Conservation (phyloP, 2,888 invertebrate species). For the Ryuthela nishihirai region DNA sequence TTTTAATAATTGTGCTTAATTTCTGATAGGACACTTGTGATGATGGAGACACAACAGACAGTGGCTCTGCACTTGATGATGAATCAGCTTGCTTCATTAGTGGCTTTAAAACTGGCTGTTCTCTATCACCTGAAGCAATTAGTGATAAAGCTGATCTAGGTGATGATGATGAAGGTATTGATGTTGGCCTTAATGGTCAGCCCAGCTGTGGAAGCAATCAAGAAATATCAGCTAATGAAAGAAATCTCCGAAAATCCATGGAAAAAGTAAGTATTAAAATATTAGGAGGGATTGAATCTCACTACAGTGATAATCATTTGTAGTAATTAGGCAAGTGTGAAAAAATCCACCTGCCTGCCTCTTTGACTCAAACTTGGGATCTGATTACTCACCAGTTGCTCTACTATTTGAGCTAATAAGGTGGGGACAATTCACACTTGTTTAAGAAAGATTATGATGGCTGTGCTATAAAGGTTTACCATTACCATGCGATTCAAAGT, state of each 20-base stretch:
- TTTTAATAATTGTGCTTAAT: too few species aligned
- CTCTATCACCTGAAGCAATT: conserved; percentile 9
- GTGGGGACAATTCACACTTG: too few species aligned
- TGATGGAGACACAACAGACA: conserved; percentile 66
- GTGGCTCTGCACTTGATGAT: conserved; percentile 63
- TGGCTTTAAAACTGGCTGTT: conserved; percentile 30
- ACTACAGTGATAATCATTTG: too few species aligned
- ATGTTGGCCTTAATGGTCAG: conserved; percentile 44
- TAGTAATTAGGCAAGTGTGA: too few species aligned
- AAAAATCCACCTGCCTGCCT: too few species aligned
- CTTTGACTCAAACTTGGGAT: too few species aligned
- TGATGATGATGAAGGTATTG: conserved; percentile 64
- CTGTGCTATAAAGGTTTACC: too few species aligned
- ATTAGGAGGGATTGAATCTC: too few species aligned
- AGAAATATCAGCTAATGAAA: conserved; percentile 46
- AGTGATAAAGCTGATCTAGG: conserved; percentile 43
- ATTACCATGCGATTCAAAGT: too few species aligned
- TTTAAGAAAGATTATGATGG: too few species aligned
- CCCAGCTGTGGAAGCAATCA: conserved; percentile 47
- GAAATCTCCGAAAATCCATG: conserved; percentile 47
- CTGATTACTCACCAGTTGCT: too few species aligned
- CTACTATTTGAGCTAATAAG: too few species aligned
- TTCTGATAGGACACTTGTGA: conserved; percentile 52
- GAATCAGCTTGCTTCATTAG: conserved; percentile 54
- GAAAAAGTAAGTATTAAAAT: conserved; percentile 39